Percentiles rank a stretch among this genome's conserved stretches.
phyloP scores from a whole-genome alignment of 1,140 invertebrate species.

The Dendroctonus ponderosae region DNA sequence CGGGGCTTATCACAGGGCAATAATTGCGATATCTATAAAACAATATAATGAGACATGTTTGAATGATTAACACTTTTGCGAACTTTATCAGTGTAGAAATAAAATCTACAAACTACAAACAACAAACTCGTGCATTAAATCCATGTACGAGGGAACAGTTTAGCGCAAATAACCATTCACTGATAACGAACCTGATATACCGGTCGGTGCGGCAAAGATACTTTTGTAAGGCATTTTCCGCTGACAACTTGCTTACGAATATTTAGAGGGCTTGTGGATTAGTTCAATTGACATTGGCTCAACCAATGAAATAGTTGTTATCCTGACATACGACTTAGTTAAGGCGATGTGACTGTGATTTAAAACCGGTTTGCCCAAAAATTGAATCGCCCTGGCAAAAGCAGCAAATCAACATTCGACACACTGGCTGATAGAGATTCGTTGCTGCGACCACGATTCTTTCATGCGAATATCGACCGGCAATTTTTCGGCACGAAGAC shows the following conservation, averaged over 20 bases:
- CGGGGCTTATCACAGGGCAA: no score
- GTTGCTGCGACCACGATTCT: conserved; percentile 16
- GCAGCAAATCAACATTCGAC: neutral
- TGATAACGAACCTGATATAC: no score
- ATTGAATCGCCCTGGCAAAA: neutral
- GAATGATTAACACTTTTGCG: no score
- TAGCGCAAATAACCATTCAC: no score
- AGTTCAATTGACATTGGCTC: neutral
- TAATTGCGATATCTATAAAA: no score
- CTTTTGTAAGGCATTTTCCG: neutral
- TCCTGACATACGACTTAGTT: neutral
- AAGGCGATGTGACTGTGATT: neutral
- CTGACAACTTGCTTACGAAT: neutral
- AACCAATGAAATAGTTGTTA: neutral
- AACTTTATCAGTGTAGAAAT: no score
- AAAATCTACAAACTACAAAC: no score
- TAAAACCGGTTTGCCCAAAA: neutral
- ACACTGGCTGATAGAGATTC: conserved; percentile 26
- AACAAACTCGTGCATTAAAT: no score
- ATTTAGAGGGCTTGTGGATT: neutral
- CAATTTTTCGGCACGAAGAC: conserved; percentile 30
- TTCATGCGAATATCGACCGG: conserved; percentile 33
- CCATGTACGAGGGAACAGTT: no score
- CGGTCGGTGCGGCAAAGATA: no score
- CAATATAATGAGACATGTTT: no score